These are phyloP conservation scores for Bettongia penicillata DNA, from an alignment of 2,113 vertebrate species.

Conservation along the genomic window DNA sequence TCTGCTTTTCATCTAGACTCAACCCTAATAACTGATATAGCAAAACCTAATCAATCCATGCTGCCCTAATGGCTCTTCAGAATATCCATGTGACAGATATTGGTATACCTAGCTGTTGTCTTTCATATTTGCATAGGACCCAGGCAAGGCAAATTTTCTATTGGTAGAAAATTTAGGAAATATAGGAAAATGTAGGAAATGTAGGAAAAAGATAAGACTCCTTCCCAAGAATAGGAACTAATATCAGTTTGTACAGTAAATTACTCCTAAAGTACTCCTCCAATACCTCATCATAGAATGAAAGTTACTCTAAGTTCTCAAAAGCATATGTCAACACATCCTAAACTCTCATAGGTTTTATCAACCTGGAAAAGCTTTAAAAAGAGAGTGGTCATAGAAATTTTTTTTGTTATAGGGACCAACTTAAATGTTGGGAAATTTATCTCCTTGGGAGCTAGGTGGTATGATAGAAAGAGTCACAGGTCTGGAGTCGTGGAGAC, in stretches of 20 bases:
- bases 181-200: neutral
- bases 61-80: neutral
- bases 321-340: neutral
- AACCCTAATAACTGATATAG: neutral
- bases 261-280: neutral
- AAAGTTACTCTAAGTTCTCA: neutral
- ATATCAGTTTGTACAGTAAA: neutral
- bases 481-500: neutral
- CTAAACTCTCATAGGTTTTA: neutral
- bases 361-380: neutral
- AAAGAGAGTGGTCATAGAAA: neutral
- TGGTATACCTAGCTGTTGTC: neutral
- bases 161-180: neutral
- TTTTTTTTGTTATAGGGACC: neutral
- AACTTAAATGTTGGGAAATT: neutral
- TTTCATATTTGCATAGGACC: neutral
- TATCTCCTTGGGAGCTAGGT: neutral
- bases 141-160: neutral
- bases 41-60: neutral
- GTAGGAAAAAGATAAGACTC: neutral
- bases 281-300: neutral
- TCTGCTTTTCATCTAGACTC: neutral
- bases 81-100: neutral
- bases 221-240: neutral
- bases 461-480: neutral